phyloP scores from a whole-genome alignment of 2,888 invertebrate genomes.

The Aleiodes leptofemur region DNA sequence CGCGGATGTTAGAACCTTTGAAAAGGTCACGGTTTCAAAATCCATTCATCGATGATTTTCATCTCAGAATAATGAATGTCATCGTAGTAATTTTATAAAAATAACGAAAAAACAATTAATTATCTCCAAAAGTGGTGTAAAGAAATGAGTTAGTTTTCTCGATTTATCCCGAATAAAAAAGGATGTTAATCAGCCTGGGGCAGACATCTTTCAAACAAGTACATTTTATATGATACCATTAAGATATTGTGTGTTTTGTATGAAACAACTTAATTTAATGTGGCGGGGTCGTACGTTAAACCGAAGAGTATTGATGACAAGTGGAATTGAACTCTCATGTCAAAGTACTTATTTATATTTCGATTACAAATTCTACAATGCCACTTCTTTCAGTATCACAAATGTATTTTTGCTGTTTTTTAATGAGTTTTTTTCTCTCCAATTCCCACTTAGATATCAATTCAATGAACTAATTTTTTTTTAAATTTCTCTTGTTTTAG shows the following conservation, averaged over 20 bases:
- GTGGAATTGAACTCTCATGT: conserved; percentile 15
- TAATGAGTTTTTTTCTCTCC: not conserved
- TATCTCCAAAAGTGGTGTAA: too few species aligned
- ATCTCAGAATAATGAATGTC: too few species aligned
- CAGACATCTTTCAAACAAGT: not conserved
- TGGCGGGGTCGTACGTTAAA: conserved; percentile 18
- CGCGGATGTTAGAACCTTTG: too few species aligned
- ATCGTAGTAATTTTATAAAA: too few species aligned
- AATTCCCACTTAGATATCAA: conserved; percentile 3
- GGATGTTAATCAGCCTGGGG: too few species aligned
- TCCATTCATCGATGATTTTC: too few species aligned
- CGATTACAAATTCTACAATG: conserved; percentile 14
- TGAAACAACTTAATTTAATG: not conserved
- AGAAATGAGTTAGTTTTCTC: too few species aligned
- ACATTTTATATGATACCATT: not conserved
- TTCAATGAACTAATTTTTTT: conserved; percentile 21
- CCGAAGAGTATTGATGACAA: conserved; percentile 12
- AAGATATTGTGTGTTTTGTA: not conserved
- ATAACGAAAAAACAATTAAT: too few species aligned
- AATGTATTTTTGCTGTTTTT: not conserved
- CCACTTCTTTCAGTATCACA: conserved; percentile 18
- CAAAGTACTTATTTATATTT: conserved; percentile 24
- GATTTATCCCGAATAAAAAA: too few species aligned
- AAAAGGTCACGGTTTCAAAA: too few species aligned
- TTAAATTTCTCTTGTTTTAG: not conserved